Percentiles rank a stretch among this genome's conserved stretches.
Evolutionary conservation across 2,797 vertebrate species (phyloP).

Genomic region (Gouania willdenowi): DNA sequence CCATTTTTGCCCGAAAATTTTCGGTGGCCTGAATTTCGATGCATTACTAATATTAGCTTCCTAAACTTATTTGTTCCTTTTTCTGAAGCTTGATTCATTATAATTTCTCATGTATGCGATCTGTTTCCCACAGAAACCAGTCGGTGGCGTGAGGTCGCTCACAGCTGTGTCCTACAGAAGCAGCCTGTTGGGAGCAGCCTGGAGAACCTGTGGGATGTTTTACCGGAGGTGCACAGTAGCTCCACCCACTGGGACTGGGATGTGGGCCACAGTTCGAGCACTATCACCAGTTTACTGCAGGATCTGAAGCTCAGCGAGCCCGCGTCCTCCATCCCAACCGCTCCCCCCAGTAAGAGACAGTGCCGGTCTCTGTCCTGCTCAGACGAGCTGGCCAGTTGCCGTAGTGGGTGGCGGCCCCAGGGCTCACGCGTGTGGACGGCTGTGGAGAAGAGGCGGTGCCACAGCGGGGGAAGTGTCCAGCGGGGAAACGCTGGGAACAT

Average conservation of each 20-base stretch:
- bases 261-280: conserved; percentile 41
- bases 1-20: too few species aligned
- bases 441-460: conserved; percentile 88
- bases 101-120: too few species aligned
- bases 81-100: too few species aligned
- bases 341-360: conserved; percentile 92
- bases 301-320: conserved; percentile 73
- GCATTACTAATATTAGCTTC: too few species aligned
- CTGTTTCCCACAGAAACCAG: conserved; percentile 61
- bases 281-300: conserved; percentile 71
- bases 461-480: conserved; percentile 89
- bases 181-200: conserved; percentile 70
- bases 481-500: conserved; percentile 50
- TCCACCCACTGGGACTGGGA: conserved; percentile 57
- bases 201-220: conserved; percentile 76
- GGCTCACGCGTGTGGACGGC: conserved; percentile 90
- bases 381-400: conserved; percentile 79
- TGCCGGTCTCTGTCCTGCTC: conserved; percentile 93
- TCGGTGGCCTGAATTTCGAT: too few species aligned
- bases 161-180: conserved; percentile 58
- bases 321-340: conserved; percentile 63
- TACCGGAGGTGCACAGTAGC: conserved; percentile 62
- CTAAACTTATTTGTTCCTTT: too few species aligned
- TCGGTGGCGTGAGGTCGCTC: conserved; percentile 61
- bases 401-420: conserved; percentile 84